Evolutionary conservation across 2,113 vertebrate species (phyloP).

Genomic region (Phalacrocorax carbo): DNA sequence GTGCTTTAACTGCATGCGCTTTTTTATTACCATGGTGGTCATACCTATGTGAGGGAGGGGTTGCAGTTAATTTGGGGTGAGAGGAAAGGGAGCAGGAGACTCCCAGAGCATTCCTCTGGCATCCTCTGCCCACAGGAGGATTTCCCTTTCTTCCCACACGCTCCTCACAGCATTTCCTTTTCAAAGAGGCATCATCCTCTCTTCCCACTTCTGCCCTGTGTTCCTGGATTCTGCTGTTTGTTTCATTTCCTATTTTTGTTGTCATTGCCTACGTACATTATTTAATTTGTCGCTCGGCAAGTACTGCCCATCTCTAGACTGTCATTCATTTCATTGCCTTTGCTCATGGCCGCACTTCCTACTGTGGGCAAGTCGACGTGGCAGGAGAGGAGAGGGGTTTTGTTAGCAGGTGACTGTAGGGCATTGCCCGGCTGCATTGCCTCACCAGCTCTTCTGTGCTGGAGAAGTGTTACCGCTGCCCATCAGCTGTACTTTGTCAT

Average conservation of each 20-base stretch:
- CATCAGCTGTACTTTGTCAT: accelerated
- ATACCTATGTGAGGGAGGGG: not conserved
- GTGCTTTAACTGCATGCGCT: not conserved
- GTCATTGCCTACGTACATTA: accelerated
- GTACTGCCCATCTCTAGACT: not conserved
- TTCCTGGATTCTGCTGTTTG: not conserved
- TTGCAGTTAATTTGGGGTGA: not conserved
- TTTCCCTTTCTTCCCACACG: not conserved
- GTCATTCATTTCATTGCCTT: not conserved
- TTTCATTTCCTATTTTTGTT: not conserved
- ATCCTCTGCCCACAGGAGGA: not conserved
- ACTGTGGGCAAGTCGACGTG: accelerated
- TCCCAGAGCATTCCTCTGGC: not conserved
- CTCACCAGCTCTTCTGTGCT: accelerated
- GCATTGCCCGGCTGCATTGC: accelerated
- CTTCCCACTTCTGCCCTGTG: not conserved
- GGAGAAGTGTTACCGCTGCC: not conserved
- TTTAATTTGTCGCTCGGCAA: not conserved
- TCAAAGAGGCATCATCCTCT: not conserved
- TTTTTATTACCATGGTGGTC: not conserved
- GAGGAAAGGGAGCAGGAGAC: not conserved
- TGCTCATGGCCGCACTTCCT: accelerated
- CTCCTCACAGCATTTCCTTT: not conserved
- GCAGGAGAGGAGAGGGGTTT: not conserved
- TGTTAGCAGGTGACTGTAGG: accelerated